A percentile compares a stretch with the other conserved stretches of the same genome.
These are phyloP conservation scores for Maccullochella peelii DNA, from an alignment of 2,113 vertebrate species.

Conservation along the genomic window DNA sequence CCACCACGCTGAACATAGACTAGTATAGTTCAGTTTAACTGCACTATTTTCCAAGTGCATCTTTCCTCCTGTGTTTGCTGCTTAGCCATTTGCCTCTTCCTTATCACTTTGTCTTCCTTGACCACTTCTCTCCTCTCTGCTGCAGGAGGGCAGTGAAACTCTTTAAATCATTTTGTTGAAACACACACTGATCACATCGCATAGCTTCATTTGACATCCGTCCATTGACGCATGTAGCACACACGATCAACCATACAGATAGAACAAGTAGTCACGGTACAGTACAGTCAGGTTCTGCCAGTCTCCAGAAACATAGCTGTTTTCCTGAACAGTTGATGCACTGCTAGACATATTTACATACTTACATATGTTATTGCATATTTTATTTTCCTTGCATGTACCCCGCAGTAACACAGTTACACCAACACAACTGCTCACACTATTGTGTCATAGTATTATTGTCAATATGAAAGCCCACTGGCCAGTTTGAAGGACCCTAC, in stretches of 20 bases:
- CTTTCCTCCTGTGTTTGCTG: background rate
- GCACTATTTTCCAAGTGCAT: background rate
- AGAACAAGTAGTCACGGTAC: no score
- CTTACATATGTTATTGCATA: background rate
- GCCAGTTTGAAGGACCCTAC: background rate
- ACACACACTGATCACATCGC: background rate
- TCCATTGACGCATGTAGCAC: no score
- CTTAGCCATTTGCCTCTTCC: background rate
- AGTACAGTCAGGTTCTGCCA: background rate
- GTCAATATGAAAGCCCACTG: background rate
- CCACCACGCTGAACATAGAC: background rate
- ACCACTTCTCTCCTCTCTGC: background rate
- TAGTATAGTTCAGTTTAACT: background rate
- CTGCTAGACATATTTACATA: background rate
- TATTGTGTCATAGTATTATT: background rate
- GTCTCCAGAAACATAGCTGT: background rate
- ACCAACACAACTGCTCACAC: background rate
- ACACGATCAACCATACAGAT: no score
- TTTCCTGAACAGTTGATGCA: background rate
- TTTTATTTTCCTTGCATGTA: background rate
- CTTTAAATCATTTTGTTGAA: background rate
- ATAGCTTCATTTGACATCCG: no score
- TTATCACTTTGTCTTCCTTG: no score
- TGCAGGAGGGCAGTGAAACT: background rate
- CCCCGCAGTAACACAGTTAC: background rate